phyloP scores from a whole-genome alignment of 2,797 vertebrate species.

The Miichthys miiuy region DNA sequence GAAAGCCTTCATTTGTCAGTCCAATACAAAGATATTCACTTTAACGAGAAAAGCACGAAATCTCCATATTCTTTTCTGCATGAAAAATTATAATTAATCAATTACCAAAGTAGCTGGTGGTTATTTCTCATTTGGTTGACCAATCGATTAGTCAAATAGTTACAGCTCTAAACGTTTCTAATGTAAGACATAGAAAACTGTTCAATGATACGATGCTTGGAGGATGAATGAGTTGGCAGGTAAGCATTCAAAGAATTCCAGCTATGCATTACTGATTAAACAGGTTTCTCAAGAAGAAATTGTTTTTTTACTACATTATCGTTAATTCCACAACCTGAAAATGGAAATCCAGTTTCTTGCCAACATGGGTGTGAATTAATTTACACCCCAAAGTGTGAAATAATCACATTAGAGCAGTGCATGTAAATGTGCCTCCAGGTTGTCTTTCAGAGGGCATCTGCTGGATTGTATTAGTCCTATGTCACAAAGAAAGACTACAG shows the following conservation, averaged over 20 bases:
- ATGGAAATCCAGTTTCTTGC: slow-evolving; percentile 26
- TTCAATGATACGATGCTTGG: background rate
- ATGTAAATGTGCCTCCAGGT: slow-evolving; percentile 30
- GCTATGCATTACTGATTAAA: slow-evolving; percentile 11
- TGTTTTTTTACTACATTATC: slow-evolving; percentile 29
- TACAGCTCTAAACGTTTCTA: no score
- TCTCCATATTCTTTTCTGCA: no score
- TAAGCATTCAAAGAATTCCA: slow-evolving; percentile 4
- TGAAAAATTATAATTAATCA: no score
- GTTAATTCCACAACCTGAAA: slow-evolving; percentile 54
- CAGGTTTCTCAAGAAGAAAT: slow-evolving; percentile 21
- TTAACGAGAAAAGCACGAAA: no score
- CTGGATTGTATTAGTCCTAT: slow-evolving; percentile 9
- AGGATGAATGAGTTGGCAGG: background rate
- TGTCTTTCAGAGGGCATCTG: slow-evolving; percentile 42
- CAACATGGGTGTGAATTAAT: slow-evolving; percentile 40
- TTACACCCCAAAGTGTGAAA: slow-evolving; percentile 38
- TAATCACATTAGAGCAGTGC: slow-evolving; percentile 48
- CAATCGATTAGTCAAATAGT: no score
- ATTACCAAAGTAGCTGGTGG: no score
- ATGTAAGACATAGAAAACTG: background rate
- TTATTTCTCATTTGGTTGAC: no score
- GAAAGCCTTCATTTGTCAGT: no score
- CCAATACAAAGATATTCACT: no score
- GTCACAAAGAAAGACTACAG: slow-evolving; percentile 16